Evolutionary conservation across 1,140 invertebrate genomes (phyloP), one percentile per base, ranked within the genome.

Genomic region (Cyrtorhinus lividipennis): DNA sequence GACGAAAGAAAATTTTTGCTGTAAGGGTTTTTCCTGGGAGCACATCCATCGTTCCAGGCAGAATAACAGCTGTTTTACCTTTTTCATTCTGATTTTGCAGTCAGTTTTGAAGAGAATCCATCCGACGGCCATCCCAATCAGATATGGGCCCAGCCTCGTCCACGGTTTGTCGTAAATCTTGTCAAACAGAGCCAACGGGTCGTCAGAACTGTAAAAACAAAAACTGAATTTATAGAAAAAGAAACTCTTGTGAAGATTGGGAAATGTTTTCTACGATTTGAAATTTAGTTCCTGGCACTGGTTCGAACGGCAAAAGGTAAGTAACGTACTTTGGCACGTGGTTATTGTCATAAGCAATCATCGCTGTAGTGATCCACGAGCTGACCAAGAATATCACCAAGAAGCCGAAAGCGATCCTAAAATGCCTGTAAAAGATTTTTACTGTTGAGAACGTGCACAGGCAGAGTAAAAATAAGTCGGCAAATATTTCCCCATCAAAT

Each of bases 141-240:
- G 73, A 70, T 90, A 90, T 0, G 88, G 88, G 0, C 88, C 87
- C 10, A 90, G 71, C 48, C 88, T 74, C 0, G 88, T 90, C 86
- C 87, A 90, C 10, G 88, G 88, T 73, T 90, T 90, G 73, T 90
- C 88, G 69, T 90, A 90, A 68, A 90, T 88, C 76, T 89, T 88
- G 71, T 90, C 88, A 71, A 90, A 90, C 10, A 88, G 75, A 0
- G 87, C 87, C 67, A 90, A 74, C 0, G 88, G 88, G 72, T 90
- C 88, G 66, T 90, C 86, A 1, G 80, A 78, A 68, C 82, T 86
- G 62, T 8, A 66, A 15, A 38, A 38, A 38, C 15, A 15, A 38
- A 38, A 38, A 38, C 5, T 5, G 30, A 38, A 38, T 38, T 38
- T 38, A 38, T 38, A 38, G 30, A n/a, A n/a, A n/a, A n/a, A n/a